These are phyloP conservation scores for Nomada ferruginata DNA, from an alignment of 2,888 invertebrate genomes.

Conservation along the genomic window DNA sequence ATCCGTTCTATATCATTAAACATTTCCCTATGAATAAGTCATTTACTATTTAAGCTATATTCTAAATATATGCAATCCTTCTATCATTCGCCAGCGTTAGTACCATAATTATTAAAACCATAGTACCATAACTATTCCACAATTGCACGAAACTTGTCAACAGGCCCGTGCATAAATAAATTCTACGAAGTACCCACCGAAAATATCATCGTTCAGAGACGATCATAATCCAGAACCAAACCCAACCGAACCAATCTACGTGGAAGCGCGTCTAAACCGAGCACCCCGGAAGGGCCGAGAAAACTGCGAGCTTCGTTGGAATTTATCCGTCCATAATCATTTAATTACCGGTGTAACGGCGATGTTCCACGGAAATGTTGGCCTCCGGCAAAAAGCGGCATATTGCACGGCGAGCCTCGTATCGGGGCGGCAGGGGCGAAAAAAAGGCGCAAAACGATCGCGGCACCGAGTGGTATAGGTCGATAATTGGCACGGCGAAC, in stretches of 20 bases:
- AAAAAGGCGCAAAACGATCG: conserved; percentile 50
- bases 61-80: too few relatives aligned
- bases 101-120: too few relatives aligned
- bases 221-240: too few relatives aligned
- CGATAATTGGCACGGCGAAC: conserved; percentile 57
- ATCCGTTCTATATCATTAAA: too few relatives aligned
- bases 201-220: too few relatives aligned
- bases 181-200: too few relatives aligned
- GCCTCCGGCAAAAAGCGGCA: conserved; percentile 26
- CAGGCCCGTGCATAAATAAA: too few relatives aligned
- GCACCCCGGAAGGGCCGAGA: conserved; percentile 9
- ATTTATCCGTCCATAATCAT: conserved; percentile 42
- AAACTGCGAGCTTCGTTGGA: not conserved
- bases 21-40: too few relatives aligned
- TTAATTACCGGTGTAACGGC: conserved; percentile 48
- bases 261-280: not conserved
- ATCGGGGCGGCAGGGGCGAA: not conserved
- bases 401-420: conserved; percentile 33
- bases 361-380: conserved; percentile 23
- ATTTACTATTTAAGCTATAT: too few relatives aligned
- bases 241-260: not conserved
- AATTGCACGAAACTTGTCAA: too few relatives aligned
- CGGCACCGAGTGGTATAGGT: conserved; percentile 48
- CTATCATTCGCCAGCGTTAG: too few relatives aligned
- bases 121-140: too few relatives aligned